phyloP scores from a whole-genome alignment of 2,113 vertebrate genomes.

The Carassius gibelio region DNA sequence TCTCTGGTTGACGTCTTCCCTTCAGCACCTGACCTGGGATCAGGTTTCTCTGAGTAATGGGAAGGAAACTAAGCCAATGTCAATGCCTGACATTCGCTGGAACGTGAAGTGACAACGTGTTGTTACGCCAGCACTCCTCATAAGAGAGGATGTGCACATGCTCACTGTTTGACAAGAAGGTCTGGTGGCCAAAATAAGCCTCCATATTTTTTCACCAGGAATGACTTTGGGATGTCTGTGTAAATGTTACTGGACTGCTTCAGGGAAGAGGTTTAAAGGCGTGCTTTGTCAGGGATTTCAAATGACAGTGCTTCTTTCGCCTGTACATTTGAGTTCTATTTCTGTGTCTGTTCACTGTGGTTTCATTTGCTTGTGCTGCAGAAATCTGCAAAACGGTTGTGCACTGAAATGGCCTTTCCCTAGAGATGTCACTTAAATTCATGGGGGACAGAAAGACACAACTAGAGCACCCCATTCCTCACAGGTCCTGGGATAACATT shows the following conservation, averaged over 20 bases:
- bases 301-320: constrained; percentile 28
- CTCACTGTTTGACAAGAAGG: constrained; percentile 39
- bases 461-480: background rate
- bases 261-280: background rate
- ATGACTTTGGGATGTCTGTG: constrained; percentile 29
- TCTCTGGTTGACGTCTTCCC: constrained; percentile 28
- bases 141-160: constrained; percentile 39
- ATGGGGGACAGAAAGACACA: background rate
- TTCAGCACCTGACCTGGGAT: constrained; percentile 27
- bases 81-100: constrained; percentile 17
- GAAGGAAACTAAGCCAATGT: background rate
- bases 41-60: background rate
- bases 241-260: constrained; percentile 23
- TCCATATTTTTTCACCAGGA: constrained; percentile 20
- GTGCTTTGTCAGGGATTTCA: constrained; percentile 37
- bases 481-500: background rate
- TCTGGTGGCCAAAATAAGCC: constrained; percentile 34
- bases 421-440: background rate
- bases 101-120: constrained; percentile 8
- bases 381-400: constrained; percentile 26
- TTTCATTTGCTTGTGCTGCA: constrained; percentile 32
- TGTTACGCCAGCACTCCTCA: constrained; percentile 17
- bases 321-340: constrained; percentile 47
- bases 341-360: constrained; percentile 35
- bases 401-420: constrained; percentile 49